A percentile compares a stretch with the other conserved stretches of the same genome.
Conservation (phyloP, 2,113 vertebrate genomes). For the Lamprotornis superbus region DNA sequence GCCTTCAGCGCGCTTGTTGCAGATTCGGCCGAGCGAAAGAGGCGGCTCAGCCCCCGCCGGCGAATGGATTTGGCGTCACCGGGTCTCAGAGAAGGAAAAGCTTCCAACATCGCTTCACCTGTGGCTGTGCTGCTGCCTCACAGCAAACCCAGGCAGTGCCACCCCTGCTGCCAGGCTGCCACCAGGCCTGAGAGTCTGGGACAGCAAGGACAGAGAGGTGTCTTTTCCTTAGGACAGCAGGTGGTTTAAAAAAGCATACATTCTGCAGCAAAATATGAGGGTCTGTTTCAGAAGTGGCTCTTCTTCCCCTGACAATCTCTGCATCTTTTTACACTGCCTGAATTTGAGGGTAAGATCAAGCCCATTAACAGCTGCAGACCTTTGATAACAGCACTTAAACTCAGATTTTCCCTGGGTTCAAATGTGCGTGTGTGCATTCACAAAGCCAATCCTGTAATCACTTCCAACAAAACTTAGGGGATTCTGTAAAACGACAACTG, state of each 20-base stretch:
- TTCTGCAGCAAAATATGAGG: fast-evolving
- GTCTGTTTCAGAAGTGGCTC: neutral
- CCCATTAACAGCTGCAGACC: fast-evolving
- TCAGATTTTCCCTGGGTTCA: neutral
- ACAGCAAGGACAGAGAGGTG: too few relatives aligned
- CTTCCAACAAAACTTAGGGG: fast-evolving
- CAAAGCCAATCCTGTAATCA: neutral
- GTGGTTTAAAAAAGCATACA: neutral
- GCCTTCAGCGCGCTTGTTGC: neutral
- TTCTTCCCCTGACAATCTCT: neutral
- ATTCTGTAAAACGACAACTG: neutral
- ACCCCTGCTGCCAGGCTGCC: neutral
- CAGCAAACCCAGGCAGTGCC: neutral
- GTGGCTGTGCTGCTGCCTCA: neutral
- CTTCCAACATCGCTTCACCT: neutral
- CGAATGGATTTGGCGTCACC: neutral
- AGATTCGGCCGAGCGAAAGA: neutral
- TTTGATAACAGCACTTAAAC: neutral
- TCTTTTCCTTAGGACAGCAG: neutral
- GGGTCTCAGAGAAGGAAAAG: neutral
- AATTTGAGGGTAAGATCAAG: neutral
- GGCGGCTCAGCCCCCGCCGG: neutral
- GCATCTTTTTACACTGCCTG: neutral
- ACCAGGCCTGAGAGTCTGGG: neutral
- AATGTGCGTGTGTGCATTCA: fast-evolving